Conservation (phyloP, 1,140 invertebrate species). For the Hormaphis cornu region DNA sequence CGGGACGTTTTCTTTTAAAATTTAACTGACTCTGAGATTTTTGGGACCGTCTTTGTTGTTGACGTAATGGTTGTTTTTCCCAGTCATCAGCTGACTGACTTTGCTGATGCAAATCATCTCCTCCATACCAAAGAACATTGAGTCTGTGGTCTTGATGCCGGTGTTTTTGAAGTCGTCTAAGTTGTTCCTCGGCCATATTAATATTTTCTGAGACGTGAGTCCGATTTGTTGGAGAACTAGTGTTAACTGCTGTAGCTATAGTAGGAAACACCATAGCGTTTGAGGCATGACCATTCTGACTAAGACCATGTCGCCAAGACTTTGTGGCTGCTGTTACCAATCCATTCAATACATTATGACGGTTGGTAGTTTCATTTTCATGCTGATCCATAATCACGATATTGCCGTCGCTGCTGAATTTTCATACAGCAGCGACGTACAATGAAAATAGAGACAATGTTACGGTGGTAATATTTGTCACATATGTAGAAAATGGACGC, state of each 20-base stretch:
- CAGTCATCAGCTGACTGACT: conserved; percentile 4
- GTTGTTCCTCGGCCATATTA: not conserved
- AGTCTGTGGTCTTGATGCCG: not conserved
- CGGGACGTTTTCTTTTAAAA: not conserved
- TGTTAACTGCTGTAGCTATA: not conserved
- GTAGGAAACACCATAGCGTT: conserved; percentile 6
- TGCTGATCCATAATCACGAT: not conserved
- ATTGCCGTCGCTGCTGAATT: not conserved
- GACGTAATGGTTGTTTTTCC: not conserved
- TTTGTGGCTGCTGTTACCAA: not conserved
- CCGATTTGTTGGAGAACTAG: not conserved
- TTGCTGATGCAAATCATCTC: not conserved
- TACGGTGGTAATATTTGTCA: too few relatives aligned
- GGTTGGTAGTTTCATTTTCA: not conserved
- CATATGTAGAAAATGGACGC: too few relatives aligned
- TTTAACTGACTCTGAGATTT: not conserved
- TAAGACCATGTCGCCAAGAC: conserved; percentile 13
- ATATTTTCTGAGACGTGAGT: not conserved
- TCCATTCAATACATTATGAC: not conserved
- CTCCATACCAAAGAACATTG: not conserved
- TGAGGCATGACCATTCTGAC: not conserved
- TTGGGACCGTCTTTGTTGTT: not conserved
- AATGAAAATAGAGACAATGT: too few relatives aligned
- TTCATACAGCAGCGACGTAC: not conserved
- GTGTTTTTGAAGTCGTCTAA: not conserved